Evolutionary conservation across 2,113 vertebrate genomes (phyloP).

Genomic region (Gila orcuttii): DNA sequence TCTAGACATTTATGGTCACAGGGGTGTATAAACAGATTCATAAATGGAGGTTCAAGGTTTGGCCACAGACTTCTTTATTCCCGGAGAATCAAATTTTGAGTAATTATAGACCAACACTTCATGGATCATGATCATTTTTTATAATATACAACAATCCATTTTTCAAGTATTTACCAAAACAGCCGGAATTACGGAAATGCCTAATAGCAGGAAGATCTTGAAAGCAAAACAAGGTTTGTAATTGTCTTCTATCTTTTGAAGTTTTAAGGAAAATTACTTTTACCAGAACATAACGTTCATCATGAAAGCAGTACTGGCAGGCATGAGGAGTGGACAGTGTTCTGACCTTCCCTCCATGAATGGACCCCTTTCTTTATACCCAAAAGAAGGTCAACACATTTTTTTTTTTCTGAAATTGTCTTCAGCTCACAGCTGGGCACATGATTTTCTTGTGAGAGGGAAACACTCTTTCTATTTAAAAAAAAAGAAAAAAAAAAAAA

Average conservation of each 20-base stretch:
- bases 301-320: constrained; percentile 34
- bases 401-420: background rate
- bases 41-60: background rate
- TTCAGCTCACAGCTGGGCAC: background rate
- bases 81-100: constrained; percentile 37
- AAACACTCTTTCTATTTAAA: background rate
- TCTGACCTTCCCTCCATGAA: background rate
- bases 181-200: constrained; percentile 53
- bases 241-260: constrained; percentile 59
- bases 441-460: background rate
- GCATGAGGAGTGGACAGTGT: background rate
- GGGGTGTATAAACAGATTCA: background rate
- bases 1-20: constrained; percentile 56
- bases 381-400: background rate
- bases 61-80: constrained; percentile 34
- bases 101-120: constrained; percentile 33
- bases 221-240: constrained; percentile 47
- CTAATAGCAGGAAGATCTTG: constrained; percentile 64
- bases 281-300: constrained; percentile 51
- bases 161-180: constrained; percentile 52
- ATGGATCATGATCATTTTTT: constrained; percentile 46
- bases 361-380: background rate
- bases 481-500: background rate
- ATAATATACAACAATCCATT: background rate
- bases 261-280: constrained; percentile 54